Percentiles rank a stretch among this genome's conserved stretches.
These are phyloP conservation scores for Urocitellus parryii DNA, from an alignment of 2,113 vertebrate species.

Conservation along the genomic window DNA sequence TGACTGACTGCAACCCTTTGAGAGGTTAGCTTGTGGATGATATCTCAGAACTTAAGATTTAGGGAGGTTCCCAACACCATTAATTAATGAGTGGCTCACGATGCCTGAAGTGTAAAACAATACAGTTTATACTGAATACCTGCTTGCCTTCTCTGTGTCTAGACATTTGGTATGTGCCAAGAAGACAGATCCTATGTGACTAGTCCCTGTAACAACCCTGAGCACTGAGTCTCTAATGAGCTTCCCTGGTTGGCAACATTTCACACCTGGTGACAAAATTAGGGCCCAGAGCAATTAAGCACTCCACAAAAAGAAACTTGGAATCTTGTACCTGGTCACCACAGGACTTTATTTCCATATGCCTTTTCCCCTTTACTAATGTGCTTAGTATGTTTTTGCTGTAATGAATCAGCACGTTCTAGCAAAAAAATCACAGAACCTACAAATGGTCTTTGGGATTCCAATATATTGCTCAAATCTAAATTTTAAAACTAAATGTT, in stretches of 20 bases:
- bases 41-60: not conserved
- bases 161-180: not conserved
- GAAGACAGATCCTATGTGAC: not conserved
- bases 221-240: not conserved
- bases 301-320: not conserved
- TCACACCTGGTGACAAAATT: not conserved
- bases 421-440: not conserved
- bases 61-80: not conserved
- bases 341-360: not conserved
- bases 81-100: not conserved
- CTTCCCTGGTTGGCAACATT: not conserved
- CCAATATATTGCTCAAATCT: not conserved
- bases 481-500: constrained; percentile 32
- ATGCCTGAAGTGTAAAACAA: not conserved
- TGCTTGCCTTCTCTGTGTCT: not conserved
- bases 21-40: not conserved
- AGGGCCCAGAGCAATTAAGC: not conserved
- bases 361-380: not conserved
- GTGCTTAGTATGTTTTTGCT: not conserved
- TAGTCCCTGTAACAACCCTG: not conserved
- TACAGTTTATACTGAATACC: not conserved
- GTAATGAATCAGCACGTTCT: not conserved
- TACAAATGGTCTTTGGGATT: not conserved
- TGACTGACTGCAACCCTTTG: not conserved
- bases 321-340: not conserved